These are phyloP conservation scores for Bombyx mori DNA, from an alignment of 1,140 invertebrate species.

Conservation along the genomic window DNA sequence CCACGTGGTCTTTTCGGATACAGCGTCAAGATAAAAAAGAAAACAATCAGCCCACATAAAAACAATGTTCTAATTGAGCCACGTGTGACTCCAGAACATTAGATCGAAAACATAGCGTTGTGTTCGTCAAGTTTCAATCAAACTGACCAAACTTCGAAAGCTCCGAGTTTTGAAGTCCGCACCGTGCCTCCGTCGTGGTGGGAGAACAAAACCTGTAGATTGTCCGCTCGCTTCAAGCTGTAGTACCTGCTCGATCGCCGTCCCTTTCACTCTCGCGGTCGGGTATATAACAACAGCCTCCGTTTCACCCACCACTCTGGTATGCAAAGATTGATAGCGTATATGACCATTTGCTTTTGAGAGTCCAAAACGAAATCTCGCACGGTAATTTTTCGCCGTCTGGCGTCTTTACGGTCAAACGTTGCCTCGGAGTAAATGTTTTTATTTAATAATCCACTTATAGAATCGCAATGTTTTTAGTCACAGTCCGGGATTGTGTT, in stretches of 20 bases:
- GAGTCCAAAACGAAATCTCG: constrained; percentile 64
- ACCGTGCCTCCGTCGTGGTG: constrained; percentile 59
- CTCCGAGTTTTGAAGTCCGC: constrained; percentile 33
- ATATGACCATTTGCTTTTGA: constrained; percentile 70
- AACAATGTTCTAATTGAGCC: too few relatives aligned
- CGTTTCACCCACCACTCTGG: constrained; percentile 64
- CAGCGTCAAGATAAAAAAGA: too few relatives aligned
- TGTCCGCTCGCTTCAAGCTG: constrained; percentile 59
- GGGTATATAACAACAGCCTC: constrained; percentile 25
- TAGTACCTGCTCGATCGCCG: constrained; percentile 49
- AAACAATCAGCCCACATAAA: too few relatives aligned
- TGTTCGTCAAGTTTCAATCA: constrained; percentile 30
- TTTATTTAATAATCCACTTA: neutral
- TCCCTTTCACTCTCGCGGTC: constrained; percentile 51
- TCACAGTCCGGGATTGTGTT: constrained; percentile 27
- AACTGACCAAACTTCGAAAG: constrained; percentile 54
- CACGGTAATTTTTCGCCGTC: constrained; percentile 67
- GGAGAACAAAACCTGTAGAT: constrained; percentile 70
- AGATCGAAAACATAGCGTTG: neutral
- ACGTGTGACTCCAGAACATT: too few relatives aligned
- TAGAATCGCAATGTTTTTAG: constrained; percentile 31
- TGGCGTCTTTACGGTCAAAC: constrained; percentile 60
- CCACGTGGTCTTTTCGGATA: too few relatives aligned
- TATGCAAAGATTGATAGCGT: constrained; percentile 71
- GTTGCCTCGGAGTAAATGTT: constrained; percentile 8